Percentiles rank a stretch among this genome's conserved stretches.
Evolutionary conservation across 2,888 invertebrate genomes (phyloP).

Genomic region (Synergus japonicus): DNA sequence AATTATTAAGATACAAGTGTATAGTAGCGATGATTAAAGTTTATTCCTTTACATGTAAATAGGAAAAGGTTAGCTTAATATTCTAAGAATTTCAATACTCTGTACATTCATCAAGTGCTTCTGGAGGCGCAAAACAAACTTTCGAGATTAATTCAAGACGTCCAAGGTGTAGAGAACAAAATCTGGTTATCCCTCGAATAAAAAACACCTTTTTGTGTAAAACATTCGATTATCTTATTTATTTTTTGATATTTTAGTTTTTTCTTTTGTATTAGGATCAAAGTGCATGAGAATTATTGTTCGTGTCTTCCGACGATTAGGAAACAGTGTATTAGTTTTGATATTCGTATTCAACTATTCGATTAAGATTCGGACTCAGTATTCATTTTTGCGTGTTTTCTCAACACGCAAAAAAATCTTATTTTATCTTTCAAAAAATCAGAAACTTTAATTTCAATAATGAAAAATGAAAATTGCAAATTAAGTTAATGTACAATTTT

Average conservation of each 20-base stretch:
- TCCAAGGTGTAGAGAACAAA: slow-evolving; percentile 10
- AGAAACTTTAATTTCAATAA: background rate
- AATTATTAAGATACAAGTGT: slow-evolving; percentile 20
- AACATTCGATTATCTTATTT: background rate
- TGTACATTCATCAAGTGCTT: slow-evolving; percentile 40
- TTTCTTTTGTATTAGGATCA: slow-evolving; percentile 8
- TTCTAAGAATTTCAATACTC: slow-evolving; percentile 41
- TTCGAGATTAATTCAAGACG: slow-evolving; percentile 11
- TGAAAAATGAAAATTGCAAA: background rate
- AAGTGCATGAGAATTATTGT: slow-evolving; percentile 40
- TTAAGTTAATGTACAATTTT: no score
- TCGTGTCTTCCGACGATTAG: slow-evolving; percentile 18
- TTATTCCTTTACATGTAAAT: slow-evolving; percentile 57
- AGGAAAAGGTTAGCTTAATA: slow-evolving; percentile 44
- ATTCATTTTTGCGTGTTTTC: slow-evolving; percentile 4
- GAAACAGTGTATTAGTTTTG: slow-evolving; percentile 15
- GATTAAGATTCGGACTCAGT: background rate
- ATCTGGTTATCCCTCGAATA: background rate
- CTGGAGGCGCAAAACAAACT: slow-evolving; percentile 4
- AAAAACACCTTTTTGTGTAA: background rate
- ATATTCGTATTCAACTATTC: slow-evolving; percentile 8
- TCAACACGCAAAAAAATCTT: background rate
- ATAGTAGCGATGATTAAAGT: slow-evolving; percentile 10
- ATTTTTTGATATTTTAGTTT: slow-evolving; percentile 31
- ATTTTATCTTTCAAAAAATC: background rate